Evolutionary conservation across 2,113 vertebrate species (phyloP), one percentile per base, ranked within the genome.

Genomic region (Anguilla rostrata): DNA sequence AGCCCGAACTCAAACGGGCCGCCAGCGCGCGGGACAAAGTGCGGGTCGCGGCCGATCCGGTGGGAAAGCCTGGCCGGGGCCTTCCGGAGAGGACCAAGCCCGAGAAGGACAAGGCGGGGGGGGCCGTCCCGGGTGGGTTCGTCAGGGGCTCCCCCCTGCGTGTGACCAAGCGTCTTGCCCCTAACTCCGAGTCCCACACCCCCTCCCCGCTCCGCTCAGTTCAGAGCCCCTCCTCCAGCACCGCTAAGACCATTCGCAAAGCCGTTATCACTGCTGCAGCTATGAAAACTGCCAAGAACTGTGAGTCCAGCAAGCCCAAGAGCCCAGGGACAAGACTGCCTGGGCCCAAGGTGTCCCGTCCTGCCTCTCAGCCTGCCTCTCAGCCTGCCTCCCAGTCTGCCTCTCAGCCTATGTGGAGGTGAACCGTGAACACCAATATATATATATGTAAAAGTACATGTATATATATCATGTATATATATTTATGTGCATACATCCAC

Each of bases 241-340:
- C 92, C 0, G 92, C 95, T 15, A 96, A 96, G 91, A 95, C 92
- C 5, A 92, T 96, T 88, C 94, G 95, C 84, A 94, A 95, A 0
- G 88, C 95, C n/a, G 94, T 94, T 75, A 94, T 95, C 87, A 91
- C 93, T 0, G 94, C 94, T 39, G 93, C 94, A 60, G 91, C 90
- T 41, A 92, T 78, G 84, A 96, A 95, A 92, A 90, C 88, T 1
- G 89, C 90, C 85, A 96, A 94, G 91, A 91, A 79, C 46, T 57
- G 90, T 0, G 89, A 93, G 26, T 89, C 90, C 12, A 40, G 56
- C 11, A 87, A 79, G 75, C 90, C 93, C 53, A 95, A 93, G 92
- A 87, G 86, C 26, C 87, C 88, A n/a, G 84, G 88, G 41, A 90
- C 94, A 80, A 90, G 94, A 49, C 92, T 91, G 57, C 92, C 94